A percentile compares a stretch with the other conserved stretches of the same genome.
phyloP scores from a whole-genome alignment of 2,888 invertebrate genomes.

The Ptychoptera albimana region DNA sequence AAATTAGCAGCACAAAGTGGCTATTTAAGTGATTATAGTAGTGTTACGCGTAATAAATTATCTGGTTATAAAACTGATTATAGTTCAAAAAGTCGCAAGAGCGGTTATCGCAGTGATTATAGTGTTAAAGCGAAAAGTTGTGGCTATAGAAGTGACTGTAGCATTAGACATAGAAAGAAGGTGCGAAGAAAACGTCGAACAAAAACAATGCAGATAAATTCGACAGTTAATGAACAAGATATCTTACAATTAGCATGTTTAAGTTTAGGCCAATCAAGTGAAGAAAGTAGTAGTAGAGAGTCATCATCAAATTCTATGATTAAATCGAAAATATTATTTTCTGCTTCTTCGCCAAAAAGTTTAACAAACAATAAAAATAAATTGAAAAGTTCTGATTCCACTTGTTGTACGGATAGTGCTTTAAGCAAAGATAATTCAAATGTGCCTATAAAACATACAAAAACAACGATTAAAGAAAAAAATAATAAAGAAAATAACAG shows the following conservation, averaged over 20 bases:
- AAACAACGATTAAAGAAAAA: no score
- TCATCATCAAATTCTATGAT: conserved; percentile 7
- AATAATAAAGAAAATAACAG: background rate
- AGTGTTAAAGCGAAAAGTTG: conserved; percentile 32
- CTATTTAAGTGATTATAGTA: conserved; percentile 44
- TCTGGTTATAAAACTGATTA: conserved; percentile 45
- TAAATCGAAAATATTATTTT: no score
- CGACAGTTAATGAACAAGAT: conserved; percentile 41
- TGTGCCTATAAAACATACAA: background rate
- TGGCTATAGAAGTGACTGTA: conserved; percentile 17
- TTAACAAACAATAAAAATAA: no score
- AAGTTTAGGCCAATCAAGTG: conserved; percentile 38
- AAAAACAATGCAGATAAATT: conserved; percentile 20
- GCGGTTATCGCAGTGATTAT: conserved; percentile 36
- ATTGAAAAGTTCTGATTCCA: no score
- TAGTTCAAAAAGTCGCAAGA: conserved; percentile 43
- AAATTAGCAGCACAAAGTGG: conserved; percentile 31
- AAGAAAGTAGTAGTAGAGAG: conserved; percentile 24
- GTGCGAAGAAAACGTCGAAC: conserved; percentile 20
- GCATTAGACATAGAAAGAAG: conserved; percentile 31
- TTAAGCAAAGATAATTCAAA: no score
- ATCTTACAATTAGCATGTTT: conserved; percentile 40
- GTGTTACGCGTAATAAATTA: conserved; percentile 22
- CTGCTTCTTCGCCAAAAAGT: no score
- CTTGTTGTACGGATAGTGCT: no score